Evolutionary conservation across 2,113 vertebrate genomes (phyloP).

Genomic region (Hiodon tergisus): DNA sequence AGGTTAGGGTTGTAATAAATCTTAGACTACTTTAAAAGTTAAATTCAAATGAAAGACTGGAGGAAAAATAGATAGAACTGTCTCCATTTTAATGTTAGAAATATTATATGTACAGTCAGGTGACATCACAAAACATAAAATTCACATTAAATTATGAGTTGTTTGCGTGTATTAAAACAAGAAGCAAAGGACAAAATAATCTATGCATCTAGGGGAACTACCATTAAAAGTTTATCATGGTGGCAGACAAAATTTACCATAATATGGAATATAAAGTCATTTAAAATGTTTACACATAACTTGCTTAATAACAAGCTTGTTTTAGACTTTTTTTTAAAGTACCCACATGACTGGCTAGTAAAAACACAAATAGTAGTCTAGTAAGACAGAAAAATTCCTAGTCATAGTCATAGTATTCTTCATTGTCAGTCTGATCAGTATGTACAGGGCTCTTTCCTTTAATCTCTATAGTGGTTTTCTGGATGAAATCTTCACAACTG

Average conservation of each 20-base stretch:
- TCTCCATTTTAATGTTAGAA: conserved; percentile 1
- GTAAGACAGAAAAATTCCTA: neutral
- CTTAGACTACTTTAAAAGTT: neutral
- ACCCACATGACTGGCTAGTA: neutral
- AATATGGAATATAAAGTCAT: neutral
- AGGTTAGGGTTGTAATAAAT: too few relatives aligned
- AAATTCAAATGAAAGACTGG: neutral
- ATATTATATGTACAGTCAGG: neutral
- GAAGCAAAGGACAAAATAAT: neutral
- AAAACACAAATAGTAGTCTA: neutral
- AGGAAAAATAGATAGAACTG: neutral
- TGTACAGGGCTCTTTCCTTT: conserved; percentile 38
- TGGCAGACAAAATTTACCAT: neutral
- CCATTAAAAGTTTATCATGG: neutral
- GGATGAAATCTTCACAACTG: conserved; percentile 54
- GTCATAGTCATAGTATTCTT: conserved; percentile 73
- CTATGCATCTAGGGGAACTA: neutral
- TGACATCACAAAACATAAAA: neutral
- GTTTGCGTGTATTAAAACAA: neutral
- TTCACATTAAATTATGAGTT: neutral
- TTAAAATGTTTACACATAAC: too few relatives aligned
- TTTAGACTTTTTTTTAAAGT: neutral
- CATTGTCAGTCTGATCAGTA: conserved; percentile 34
- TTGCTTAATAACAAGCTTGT: neutral
- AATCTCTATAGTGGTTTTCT: conserved; percentile 30